Evolutionary conservation across 2,888 invertebrate species (phyloP).

Genomic region (Thymelicus sylvestris): DNA sequence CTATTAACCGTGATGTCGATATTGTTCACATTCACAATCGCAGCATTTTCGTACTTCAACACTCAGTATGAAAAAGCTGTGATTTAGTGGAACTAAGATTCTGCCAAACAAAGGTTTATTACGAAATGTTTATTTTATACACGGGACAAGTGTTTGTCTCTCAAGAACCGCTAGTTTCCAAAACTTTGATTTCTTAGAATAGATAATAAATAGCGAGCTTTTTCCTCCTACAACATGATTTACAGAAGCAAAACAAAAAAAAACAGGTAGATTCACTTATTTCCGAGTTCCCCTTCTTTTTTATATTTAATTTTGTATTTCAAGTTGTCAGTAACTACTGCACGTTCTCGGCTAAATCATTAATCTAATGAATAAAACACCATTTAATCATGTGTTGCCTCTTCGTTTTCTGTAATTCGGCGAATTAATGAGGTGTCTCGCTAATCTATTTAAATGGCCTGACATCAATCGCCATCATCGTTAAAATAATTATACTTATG

Average conservation of each 20-base stretch:
- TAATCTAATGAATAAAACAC: constrained; percentile 18
- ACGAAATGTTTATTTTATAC: no score
- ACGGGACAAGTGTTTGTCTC: no score
- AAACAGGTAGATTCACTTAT: constrained; percentile 8
- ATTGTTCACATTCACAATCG: no score
- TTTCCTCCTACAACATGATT: constrained; percentile 5
- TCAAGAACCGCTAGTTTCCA: no score
- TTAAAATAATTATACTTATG: constrained; percentile 42
- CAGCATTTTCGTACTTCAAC: no score
- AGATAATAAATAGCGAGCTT: not conserved
- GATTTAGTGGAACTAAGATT: no score
- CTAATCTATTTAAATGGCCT: constrained; percentile 41
- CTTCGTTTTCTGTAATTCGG: constrained; percentile 10
- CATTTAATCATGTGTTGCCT: constrained; percentile 1
- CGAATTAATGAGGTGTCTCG: constrained; percentile 43
- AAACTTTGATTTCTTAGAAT: not conserved
- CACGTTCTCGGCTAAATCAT: constrained; percentile 8
- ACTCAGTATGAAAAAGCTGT: no score
- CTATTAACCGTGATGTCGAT: no score
- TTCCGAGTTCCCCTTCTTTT: not conserved
- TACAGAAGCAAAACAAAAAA: constrained; percentile 8
- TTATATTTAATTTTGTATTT: constrained; percentile 7
- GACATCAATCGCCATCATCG: constrained; percentile 45
- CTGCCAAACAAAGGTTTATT: no score
- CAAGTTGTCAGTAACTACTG: constrained; percentile 16